phyloP scores from a whole-genome alignment of 2,888 invertebrate genomes.

The Diarsia rubi region DNA sequence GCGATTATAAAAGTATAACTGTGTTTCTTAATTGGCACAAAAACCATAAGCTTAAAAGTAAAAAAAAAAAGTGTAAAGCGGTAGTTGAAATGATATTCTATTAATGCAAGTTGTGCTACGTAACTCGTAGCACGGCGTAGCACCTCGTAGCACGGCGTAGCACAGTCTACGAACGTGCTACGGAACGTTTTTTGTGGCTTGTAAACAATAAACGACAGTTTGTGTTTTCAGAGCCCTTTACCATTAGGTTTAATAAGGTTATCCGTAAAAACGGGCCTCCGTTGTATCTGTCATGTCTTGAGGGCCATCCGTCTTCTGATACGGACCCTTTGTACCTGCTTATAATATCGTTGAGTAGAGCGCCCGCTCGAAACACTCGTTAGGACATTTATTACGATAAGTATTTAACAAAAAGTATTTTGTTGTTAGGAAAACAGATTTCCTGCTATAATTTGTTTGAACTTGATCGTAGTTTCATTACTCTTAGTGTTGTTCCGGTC shows the following conservation, averaged over 20 bases:
- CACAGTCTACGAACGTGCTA: slow-evolving; percentile 55
- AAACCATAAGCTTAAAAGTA: neutral
- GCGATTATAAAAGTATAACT: neutral
- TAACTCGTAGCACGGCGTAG: slow-evolving; percentile 57
- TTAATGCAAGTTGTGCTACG: slow-evolving; percentile 31
- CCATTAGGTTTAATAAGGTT: slow-evolving; percentile 68
- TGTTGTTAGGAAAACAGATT: slow-evolving; percentile 18
- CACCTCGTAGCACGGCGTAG: slow-evolving; percentile 60
- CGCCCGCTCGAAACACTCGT: slow-evolving; percentile 47
- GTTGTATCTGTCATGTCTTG: slow-evolving; percentile 74
- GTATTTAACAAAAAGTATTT: slow-evolving; percentile 44
- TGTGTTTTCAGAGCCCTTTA: slow-evolving; percentile 40
- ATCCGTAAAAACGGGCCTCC: slow-evolving; percentile 68
- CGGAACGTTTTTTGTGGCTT: slow-evolving; percentile 49
- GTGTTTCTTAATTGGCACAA: neutral
- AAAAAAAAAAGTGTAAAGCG: neutral
- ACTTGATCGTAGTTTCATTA: slow-evolving; percentile 10
- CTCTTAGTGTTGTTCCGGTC: slow-evolving; percentile 1
- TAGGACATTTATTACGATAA: slow-evolving; percentile 54
- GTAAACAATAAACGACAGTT: slow-evolving; percentile 61
- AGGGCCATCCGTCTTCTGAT: slow-evolving; percentile 77
- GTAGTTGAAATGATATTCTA: neutral
- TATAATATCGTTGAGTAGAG: slow-evolving; percentile 68
- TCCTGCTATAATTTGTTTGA: neutral
- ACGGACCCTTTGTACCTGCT: slow-evolving; percentile 66